Conservation (phyloP, 2,888 invertebrate species). For the Conchocele bisecta region DNA sequence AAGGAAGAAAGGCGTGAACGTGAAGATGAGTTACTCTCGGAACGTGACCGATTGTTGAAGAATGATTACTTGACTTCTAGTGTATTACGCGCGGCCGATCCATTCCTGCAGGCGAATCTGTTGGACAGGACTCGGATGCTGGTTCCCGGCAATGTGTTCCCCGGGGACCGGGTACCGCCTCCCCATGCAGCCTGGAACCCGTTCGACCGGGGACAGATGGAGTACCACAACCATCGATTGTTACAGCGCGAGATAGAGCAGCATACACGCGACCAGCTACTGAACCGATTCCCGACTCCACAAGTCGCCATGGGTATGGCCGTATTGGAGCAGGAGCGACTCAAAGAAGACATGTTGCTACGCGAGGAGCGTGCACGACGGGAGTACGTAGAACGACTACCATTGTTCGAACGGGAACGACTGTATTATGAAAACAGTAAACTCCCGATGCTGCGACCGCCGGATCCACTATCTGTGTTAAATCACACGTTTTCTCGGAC, state of each 20-base stretch:
- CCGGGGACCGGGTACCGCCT: constrained; percentile 64
- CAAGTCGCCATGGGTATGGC: constrained; percentile 38
- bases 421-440: constrained; percentile 64
- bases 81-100: constrained; percentile 47
- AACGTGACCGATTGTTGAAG: constrained; percentile 55
- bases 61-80: constrained; percentile 59
- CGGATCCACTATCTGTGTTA: constrained; percentile 56
- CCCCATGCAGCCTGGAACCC: constrained; percentile 72
- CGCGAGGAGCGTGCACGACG: constrained; percentile 65
- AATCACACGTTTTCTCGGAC: constrained; percentile 64
- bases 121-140: constrained; percentile 71
- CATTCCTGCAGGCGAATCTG: constrained; percentile 56
- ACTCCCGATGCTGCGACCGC: constrained; percentile 54
- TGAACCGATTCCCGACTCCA: constrained; percentile 58
- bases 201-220: constrained; percentile 67
- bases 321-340: constrained; percentile 67
- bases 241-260: constrained; percentile 64
- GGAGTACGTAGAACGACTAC: constrained; percentile 71
- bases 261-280: constrained; percentile 67
- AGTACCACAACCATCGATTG: constrained; percentile 62
- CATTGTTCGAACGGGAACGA: constrained; percentile 63
- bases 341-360: constrained; percentile 69
- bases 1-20: constrained; percentile 72
- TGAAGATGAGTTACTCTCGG: constrained; percentile 59
- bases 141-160: constrained; percentile 58